These are phyloP conservation scores for Amphibalanus amphitrite DNA, from an alignment of 1,140 invertebrate species.

Conservation along the genomic window DNA sequence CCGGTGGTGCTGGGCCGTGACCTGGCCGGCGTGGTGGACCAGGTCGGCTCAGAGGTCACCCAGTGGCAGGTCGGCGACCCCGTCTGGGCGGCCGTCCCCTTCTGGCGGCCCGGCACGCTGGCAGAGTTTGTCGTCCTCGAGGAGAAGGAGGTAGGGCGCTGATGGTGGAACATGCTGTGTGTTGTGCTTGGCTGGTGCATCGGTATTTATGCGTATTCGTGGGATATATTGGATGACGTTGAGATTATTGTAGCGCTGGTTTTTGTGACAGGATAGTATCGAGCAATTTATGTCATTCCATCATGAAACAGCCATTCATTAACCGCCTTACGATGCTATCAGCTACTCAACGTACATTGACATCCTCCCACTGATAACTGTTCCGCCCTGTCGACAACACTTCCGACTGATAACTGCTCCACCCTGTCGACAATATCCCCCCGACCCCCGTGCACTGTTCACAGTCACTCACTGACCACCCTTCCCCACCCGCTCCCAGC, in stretches of 20 bases:
- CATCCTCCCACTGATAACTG: no score
- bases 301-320: no score
- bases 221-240: slow-evolving; percentile 31
- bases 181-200: slow-evolving; percentile 48
- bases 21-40: neutral
- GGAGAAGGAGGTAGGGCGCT: slow-evolving; percentile 36
- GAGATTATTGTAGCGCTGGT: no score
- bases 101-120: slow-evolving; percentile 33
- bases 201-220: slow-evolving; percentile 45
- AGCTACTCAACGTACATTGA: no score
- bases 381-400: no score
- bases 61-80: slow-evolving; percentile 3
- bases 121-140: slow-evolving; percentile 40
- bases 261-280: no score
- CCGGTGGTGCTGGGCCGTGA: neutral
- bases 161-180: slow-evolving; percentile 45
- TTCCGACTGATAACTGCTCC: no score
- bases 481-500: slow-evolving; percentile 20
- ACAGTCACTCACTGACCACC: no score
- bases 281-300: no score
- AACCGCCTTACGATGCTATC: no score
- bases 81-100: slow-evolving; percentile 38
- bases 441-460: no score
- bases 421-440: no score
- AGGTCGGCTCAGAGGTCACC: neutral